These are phyloP conservation scores for Casuarius casuarius DNA, from an alignment of 2,113 vertebrate species.

Conservation along the genomic window DNA sequence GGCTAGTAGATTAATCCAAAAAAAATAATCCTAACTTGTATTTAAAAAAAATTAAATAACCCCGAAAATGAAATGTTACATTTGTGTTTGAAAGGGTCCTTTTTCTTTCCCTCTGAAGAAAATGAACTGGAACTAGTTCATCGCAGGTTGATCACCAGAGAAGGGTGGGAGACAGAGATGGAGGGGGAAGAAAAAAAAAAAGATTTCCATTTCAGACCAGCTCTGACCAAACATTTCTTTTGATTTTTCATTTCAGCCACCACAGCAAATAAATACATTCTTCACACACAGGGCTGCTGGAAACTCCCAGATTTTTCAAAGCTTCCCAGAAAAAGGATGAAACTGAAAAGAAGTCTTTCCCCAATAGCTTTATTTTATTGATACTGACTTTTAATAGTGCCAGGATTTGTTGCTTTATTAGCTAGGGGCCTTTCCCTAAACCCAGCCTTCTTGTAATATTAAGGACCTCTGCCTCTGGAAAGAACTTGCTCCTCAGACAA, in stretches of 20 bases:
- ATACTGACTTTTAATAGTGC: neutral
- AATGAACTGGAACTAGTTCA: constrained; percentile 7
- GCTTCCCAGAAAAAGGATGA: neutral
- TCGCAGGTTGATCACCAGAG: neutral
- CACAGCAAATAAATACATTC: constrained; percentile 7
- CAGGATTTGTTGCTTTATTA: neutral
- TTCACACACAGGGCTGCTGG: neutral
- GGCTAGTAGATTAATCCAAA: neutral
- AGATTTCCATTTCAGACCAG: neutral
- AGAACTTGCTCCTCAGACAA: neutral
- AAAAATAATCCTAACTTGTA: neutral
- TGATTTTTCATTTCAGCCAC: constrained; percentile 18
- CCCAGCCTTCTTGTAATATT: neutral
- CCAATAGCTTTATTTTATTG: neutral
- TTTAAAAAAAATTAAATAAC: neutral
- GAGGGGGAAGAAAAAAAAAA: neutral
- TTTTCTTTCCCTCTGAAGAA: neutral
- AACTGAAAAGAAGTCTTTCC: neutral
- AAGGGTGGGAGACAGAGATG: neutral
- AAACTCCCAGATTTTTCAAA: neutral
- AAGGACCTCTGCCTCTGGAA: neutral
- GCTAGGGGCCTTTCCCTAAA: neutral
- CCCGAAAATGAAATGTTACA: neutral
- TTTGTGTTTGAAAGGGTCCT: neutral
- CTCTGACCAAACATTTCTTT: neutral